Base-by-base conservation (phyloP, 1,140 invertebrate genomes). In the Tetragonula clypearis region DNA sequence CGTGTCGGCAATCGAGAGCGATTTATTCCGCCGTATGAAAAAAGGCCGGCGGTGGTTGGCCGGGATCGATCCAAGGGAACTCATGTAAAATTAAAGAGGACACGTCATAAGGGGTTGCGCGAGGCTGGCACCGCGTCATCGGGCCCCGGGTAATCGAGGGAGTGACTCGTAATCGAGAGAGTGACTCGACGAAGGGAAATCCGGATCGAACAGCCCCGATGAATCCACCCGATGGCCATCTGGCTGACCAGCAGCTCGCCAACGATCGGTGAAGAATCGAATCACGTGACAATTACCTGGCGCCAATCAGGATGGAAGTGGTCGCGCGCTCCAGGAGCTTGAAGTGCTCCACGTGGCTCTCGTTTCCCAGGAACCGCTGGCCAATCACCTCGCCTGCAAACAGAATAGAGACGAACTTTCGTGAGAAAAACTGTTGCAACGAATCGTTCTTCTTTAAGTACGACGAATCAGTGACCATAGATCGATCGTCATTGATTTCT, bases 301-400 rank as follows among this genome's bases (percentile, higher is more conserved):
- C 96, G 84, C 97, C 96, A 90, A 97, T 95, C 83, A 97, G 94
- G 79, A 97, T 93, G 84, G 95, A 96, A 88, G 96, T 96, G 74
- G 96, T 94, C 88, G 96, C 96, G 58, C 95, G 94, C 90, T 96
- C 96, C 74, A 97, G 92, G 62, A 97, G 93, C 90, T 96, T 96
- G 94, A 97, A 97, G 93, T 96, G 96, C 91, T 97, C 96, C 88
- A 95, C 94, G 92, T 96, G 95, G 88, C 95, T 96, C 87, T 95
- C 94, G 92, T 96, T 96, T 79, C 96, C 96, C 73, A 95, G 91
- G 93, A 96, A 96, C 78, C 95, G 93, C 88, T 95, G 95, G 83
- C 95, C 95, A 90, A 94, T 93, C 92, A 95, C 93, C 87, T 96
- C 95, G 78, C 95, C 96, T 96, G 93, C 41, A 41, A 95, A 95